These are phyloP conservation scores for Melanotus villosus DNA, from an alignment of 2,888 invertebrate genomes.

Conservation along the genomic window DNA sequence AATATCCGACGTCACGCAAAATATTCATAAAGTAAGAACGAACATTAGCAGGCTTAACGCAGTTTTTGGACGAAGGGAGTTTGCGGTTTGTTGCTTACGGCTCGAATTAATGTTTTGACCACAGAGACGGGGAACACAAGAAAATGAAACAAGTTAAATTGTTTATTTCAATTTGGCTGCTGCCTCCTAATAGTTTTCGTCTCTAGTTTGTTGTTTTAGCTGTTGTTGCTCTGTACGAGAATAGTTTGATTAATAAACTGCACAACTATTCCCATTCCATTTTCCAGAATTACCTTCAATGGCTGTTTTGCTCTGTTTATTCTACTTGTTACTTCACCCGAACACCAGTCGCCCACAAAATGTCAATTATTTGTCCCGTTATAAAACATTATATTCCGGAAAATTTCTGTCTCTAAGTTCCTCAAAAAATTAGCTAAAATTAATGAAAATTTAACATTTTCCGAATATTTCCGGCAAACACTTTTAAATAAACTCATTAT, in stretches of 20 bases:
- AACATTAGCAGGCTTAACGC: conserved; percentile 37
- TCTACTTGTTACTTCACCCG: not conserved
- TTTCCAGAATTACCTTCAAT: conserved; percentile 28
- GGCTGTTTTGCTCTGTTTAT: not conserved
- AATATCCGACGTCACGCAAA: conserved; percentile 13
- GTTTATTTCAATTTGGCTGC: conserved; percentile 53
- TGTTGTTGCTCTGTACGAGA: conserved; percentile 35
- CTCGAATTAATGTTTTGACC: conserved; percentile 51
- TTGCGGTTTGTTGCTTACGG: conserved; percentile 49
- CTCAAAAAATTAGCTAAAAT: too few species aligned
- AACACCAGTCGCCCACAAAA: not conserved
- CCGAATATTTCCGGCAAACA: too few species aligned
- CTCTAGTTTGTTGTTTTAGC: conserved; percentile 43
- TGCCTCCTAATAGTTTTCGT: conserved; percentile 43
- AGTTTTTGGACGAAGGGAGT: conserved; percentile 44
- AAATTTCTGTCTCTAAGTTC: too few species aligned
- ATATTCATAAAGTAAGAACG: conserved; percentile 47
- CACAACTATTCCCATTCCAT: conserved; percentile 42
- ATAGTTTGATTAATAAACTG: conserved; percentile 46
- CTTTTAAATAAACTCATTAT: too few species aligned
- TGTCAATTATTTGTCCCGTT: too few species aligned
- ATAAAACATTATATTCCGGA: too few species aligned
- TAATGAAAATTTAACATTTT: too few species aligned
- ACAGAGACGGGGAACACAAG: conserved; percentile 47
- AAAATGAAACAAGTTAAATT: conserved; percentile 55